Conservation (phyloP, 2,113 vertebrate species). For the Pangasianodon hypophthalmus region DNA sequence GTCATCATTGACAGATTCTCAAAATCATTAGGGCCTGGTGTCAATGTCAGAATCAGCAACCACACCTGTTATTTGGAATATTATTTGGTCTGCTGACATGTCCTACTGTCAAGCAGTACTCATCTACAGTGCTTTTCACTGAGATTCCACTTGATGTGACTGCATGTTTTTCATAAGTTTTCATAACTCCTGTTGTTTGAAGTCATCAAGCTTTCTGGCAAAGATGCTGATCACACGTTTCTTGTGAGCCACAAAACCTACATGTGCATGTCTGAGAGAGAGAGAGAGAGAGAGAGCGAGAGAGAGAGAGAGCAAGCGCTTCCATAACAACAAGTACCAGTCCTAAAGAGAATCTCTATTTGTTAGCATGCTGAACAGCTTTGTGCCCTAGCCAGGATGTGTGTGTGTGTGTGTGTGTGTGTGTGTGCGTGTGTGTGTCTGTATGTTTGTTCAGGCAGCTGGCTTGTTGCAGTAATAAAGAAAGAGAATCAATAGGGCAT, state of each 20-base stretch:
- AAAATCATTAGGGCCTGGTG: too few relatives aligned
- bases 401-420: slow-evolving; percentile 18
- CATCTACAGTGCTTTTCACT: neutral
- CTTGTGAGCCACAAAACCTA: neutral
- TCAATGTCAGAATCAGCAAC: too few relatives aligned
- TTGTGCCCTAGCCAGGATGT: neutral
- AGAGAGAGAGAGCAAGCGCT: neutral
- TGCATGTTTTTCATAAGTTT: neutral
- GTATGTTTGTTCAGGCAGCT: slow-evolving; percentile 78
- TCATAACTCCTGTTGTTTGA: neutral
- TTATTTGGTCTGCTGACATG: neutral
- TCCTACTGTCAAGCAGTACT: neutral
- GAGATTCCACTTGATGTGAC: neutral
- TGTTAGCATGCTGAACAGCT: slow-evolving; percentile 1
- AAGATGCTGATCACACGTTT: neutral
- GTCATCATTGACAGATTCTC: too few relatives aligned
- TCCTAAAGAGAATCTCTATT: neutral
- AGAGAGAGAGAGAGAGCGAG: neutral
- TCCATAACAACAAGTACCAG: neutral
- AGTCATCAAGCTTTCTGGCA: neutral
- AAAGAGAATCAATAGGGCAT: slow-evolving; percentile 99
- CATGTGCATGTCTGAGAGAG: neutral
- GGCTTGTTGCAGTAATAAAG: slow-evolving; percentile 99
- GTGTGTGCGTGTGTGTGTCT: slow-evolving; percentile 25
- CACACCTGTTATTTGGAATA: neutral